Conservation (phyloP, 2,888 invertebrate species). For the Clanis bilineata region DNA sequence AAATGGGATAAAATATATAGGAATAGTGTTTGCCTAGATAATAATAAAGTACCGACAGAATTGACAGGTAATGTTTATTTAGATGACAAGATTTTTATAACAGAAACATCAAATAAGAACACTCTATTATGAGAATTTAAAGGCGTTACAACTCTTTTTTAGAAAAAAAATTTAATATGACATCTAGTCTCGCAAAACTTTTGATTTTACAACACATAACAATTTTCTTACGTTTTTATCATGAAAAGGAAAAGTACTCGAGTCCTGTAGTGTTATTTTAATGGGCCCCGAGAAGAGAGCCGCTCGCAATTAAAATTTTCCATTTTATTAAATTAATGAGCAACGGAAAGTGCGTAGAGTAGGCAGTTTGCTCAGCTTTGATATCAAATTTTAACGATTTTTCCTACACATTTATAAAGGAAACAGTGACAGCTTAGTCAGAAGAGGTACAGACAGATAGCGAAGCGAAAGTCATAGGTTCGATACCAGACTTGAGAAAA, state of each 20-base stretch:
- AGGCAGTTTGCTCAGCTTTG: conserved; percentile 14
- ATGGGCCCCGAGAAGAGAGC: conserved; percentile 45
- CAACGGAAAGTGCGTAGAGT: conserved; percentile 39
- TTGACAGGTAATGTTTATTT: no score
- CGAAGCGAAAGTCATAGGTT: no score
- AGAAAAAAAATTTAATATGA: conserved; percentile 26
- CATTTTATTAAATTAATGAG: conserved; percentile 63
- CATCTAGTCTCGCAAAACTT: conserved; percentile 26
- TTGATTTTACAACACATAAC: no score
- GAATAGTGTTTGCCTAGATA: no score
- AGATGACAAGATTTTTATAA: no score
- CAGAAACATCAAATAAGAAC: background rate
- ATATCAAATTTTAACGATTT: conserved; percentile 11
- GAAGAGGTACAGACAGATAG: no score
- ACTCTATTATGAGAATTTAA: background rate
- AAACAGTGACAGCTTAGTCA: no score
- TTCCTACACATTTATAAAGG: background rate
- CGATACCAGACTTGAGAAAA: no score
- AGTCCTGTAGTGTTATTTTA: conserved; percentile 45
- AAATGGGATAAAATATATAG: no score
- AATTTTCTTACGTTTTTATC: conserved; percentile 40
- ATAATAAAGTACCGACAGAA: no score
- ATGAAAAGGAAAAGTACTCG: conserved; percentile 41
- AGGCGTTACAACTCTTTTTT: background rate
- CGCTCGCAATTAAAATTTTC: conserved; percentile 60